These are phyloP conservation scores for Delia radicum DNA, from an alignment of 1,140 invertebrate genomes.

Conservation along the genomic window DNA sequence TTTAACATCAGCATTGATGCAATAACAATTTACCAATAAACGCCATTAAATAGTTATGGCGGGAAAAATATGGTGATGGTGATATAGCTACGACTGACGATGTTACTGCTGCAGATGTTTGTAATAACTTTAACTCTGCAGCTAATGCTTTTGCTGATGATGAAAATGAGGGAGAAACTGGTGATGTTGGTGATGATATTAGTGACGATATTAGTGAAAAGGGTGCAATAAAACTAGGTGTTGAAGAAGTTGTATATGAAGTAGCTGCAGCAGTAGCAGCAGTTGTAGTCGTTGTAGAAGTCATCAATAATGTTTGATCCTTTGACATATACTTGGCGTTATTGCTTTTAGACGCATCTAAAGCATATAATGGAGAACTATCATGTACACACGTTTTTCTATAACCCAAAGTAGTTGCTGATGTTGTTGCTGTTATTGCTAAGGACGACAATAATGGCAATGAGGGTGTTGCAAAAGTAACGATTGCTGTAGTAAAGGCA, in stretches of 20 bases:
- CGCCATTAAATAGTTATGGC: conserved; percentile 5
- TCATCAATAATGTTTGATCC: conserved; percentile 31
- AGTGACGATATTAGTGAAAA: not conserved
- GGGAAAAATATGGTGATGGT: not conserved
- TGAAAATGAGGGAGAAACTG: too few relatives aligned
- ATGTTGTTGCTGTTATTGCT: not conserved
- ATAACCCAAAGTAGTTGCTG: not conserved
- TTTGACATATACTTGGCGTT: conserved; percentile 29
- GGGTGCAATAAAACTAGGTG: not conserved
- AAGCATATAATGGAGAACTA: conserved; percentile 20
- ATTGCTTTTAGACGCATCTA: conserved; percentile 10
- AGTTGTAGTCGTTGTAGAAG: not conserved
- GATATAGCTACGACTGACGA: not conserved
- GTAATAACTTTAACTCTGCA: not conserved
- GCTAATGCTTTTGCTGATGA: not conserved
- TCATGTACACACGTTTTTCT: conserved; percentile 3
- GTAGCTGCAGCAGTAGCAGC: not conserved
- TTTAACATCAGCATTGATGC: conserved; percentile 24
- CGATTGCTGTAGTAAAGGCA: not conserved
- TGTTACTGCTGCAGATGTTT: not conserved
- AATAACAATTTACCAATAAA: conserved; percentile 16
- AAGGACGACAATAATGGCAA: not conserved
- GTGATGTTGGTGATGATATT: conserved; percentile 4
- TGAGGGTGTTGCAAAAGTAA: not conserved
- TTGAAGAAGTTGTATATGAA: not conserved